Conservation (phyloP, 37 sponge, comb jelly and placozoan species). For the Chondrosia reniformis region DNA sequence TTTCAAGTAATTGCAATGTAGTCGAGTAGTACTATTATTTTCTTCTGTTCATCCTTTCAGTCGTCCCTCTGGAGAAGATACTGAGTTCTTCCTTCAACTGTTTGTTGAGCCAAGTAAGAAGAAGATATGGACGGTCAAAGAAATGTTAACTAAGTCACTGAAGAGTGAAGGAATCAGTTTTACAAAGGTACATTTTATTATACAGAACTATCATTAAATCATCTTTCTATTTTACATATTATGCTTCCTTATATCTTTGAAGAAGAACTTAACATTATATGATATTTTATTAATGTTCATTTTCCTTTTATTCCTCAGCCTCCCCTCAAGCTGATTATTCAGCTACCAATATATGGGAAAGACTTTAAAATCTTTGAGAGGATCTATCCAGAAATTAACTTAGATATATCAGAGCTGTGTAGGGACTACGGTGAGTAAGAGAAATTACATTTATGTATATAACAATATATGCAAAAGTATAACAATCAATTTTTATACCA, state of each 20-base stretch:
- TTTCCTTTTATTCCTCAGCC: too few species aligned
- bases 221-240: too few species aligned
- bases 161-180: slow-evolving; percentile 64
- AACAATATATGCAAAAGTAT: too few species aligned
- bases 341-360: slow-evolving; percentile 65
- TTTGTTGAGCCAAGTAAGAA: slow-evolving; percentile 62
- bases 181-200: slow-evolving; percentile 49
- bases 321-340: slow-evolving; percentile 31
- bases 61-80: slow-evolving; percentile 65
- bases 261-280: too few species aligned
- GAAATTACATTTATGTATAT: background rate
- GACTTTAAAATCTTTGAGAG: slow-evolving; percentile 51
- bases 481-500: too few species aligned
- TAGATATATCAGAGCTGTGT: slow-evolving; percentile 11
- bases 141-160: slow-evolving; percentile 50
- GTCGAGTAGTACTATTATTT: too few species aligned
- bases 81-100: slow-evolving; percentile 73
- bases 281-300: too few species aligned
- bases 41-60: too few species aligned
- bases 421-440: slow-evolving; percentile 4
- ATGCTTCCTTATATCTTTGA: too few species aligned
- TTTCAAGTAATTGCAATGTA: background rate
- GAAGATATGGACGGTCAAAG: slow-evolving; percentile 9
- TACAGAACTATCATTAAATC: too few species aligned
- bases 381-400: slow-evolving; percentile 42